A percentile compares a stretch with the other conserved stretches of the same genome.
phyloP scores from a whole-genome alignment of 2,113 vertebrate genomes.

The Dipodomys stephensi region DNA sequence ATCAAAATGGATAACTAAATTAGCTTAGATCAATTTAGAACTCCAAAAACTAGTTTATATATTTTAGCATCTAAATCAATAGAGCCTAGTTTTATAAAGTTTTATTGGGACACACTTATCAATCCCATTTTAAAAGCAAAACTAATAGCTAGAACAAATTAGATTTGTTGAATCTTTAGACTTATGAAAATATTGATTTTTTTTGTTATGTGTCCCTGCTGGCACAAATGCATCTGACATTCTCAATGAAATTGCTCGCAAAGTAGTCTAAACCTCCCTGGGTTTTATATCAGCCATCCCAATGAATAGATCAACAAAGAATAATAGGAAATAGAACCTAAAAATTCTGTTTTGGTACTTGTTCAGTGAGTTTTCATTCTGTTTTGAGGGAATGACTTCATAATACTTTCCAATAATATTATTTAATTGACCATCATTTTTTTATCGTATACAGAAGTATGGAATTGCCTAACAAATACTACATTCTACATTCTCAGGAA shows the following conservation, averaged over 20 bases:
- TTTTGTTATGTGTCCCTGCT: slow-evolving; percentile 16
- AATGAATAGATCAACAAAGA: background rate
- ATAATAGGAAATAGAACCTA: background rate
- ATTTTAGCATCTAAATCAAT: slow-evolving; percentile 22
- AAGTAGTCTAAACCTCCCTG: slow-evolving; percentile 18
- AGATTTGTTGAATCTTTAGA: slow-evolving; percentile 49
- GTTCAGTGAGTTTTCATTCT: background rate
- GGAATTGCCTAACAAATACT: background rate
- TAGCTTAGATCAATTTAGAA: slow-evolving; percentile 12
- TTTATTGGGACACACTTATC: slow-evolving; percentile 29
- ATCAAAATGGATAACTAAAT: background rate
- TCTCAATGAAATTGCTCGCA: slow-evolving; percentile 53
- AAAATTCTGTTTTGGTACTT: background rate
- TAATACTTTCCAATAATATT: background rate
- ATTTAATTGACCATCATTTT: background rate
- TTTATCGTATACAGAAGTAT: background rate
- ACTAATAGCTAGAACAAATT: slow-evolving; percentile 50
- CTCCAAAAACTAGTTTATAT: background rate
- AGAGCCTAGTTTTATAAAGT: slow-evolving; percentile 14
- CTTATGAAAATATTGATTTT: slow-evolving; percentile 69
- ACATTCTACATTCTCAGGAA: background rate
- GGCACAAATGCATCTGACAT: slow-evolving; percentile 49
- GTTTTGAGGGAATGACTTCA: background rate
- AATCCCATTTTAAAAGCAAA: slow-evolving; percentile 43
- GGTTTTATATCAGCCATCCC: background rate